phyloP scores from a whole-genome alignment of 2,888 invertebrate genomes.

The Zygaena filipendulae region DNA sequence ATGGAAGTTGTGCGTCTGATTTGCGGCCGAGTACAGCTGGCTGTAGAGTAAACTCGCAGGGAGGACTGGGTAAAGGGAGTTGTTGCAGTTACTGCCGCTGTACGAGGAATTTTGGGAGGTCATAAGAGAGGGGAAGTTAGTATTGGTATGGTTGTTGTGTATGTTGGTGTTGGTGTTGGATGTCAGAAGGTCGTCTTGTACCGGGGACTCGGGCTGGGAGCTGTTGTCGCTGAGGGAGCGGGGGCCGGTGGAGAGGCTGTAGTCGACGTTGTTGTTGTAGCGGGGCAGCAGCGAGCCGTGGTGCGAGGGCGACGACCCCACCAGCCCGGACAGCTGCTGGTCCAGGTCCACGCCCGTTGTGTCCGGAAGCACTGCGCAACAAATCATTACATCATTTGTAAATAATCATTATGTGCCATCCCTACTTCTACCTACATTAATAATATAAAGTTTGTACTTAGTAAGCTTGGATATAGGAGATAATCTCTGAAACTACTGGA shows the following conservation, averaged over 20 bases:
- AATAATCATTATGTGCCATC: too few relatives aligned
- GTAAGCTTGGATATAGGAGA: too few relatives aligned
- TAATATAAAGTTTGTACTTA: too few relatives aligned
- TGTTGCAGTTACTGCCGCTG: slow-evolving; percentile 73
- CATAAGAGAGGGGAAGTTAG: slow-evolving; percentile 73
- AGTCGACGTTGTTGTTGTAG: slow-evolving; percentile 74
- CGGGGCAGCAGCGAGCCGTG: slow-evolving; percentile 74
- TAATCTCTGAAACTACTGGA: too few relatives aligned
- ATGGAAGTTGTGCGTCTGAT: slow-evolving; percentile 79
- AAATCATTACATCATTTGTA: too few relatives aligned
- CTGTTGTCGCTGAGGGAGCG: slow-evolving; percentile 85
- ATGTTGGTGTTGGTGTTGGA: slow-evolving; percentile 71
- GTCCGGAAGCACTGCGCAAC: slow-evolving; percentile 77
- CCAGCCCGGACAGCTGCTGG: slow-evolving; percentile 75
- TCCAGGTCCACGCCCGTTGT: slow-evolving; percentile 80
- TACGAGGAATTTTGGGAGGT: slow-evolving; percentile 72
- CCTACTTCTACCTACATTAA: too few relatives aligned
- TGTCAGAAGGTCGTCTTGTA: slow-evolving; percentile 79
- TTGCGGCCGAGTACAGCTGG: slow-evolving; percentile 83
- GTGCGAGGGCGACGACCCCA: slow-evolving; percentile 67
- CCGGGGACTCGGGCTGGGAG: slow-evolving; percentile 84
- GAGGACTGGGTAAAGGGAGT: slow-evolving; percentile 80
- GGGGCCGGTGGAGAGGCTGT: slow-evolving; percentile 75
- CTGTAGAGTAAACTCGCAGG: slow-evolving; percentile 87
- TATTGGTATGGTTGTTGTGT: slow-evolving; percentile 69